These are phyloP conservation scores for Lasioglossum baleicum DNA, from an alignment of 1,140 invertebrate genomes.

Conservation along the genomic window DNA sequence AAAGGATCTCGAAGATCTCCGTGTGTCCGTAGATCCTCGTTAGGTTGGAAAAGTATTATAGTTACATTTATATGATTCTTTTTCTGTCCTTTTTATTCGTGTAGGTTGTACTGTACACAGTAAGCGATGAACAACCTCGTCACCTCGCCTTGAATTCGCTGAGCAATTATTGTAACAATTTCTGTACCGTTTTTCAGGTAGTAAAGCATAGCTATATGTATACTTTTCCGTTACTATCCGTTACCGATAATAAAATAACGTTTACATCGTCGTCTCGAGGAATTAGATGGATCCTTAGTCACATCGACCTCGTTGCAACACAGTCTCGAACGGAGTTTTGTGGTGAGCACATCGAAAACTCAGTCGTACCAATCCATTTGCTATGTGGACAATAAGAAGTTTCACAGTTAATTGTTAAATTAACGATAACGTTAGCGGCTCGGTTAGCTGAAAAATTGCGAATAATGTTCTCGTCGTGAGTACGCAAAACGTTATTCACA, in stretches of 20 bases:
- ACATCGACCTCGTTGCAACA: conserved; percentile 18
- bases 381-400: neutral
- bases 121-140: conserved; percentile 35
- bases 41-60: conserved; percentile 13
- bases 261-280: conserved; percentile 39
- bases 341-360: neutral
- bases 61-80: neutral
- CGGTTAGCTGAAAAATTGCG: neutral
- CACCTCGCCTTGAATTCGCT: conserved; percentile 21
- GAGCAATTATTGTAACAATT: conserved; percentile 52
- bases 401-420: neutral
- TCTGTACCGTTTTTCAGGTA: conserved; percentile 37
- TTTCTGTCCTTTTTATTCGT: conserved; percentile 17
- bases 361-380: neutral
- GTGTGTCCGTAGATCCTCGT: neutral
- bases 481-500: neutral
- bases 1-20: neutral
- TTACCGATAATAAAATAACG: conserved; percentile 46
- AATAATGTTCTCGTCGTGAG: neutral
- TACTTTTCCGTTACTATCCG: conserved; percentile 33
- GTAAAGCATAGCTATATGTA: conserved; percentile 45
- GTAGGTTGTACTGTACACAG: conserved; percentile 41
- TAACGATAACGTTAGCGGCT: neutral
- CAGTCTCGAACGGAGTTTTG: neutral
- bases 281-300: conserved; percentile 19